Percentiles rank a stretch among this genome's conserved stretches.
phyloP scores from a whole-genome alignment of 2,797 vertebrate species.

The Manis pentadactyla region DNA sequence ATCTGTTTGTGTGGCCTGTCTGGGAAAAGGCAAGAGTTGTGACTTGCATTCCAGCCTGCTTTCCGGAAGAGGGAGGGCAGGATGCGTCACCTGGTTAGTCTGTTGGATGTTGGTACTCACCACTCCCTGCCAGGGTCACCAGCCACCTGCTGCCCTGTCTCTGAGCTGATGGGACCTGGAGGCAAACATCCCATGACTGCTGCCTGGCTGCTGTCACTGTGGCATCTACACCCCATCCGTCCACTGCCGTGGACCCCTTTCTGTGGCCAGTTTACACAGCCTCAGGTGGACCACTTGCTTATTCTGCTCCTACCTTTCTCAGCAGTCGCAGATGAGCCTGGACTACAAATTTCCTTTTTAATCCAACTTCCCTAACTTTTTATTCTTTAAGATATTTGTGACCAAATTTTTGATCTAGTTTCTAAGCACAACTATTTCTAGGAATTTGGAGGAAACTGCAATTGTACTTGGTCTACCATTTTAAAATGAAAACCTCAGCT shows the following conservation, averaged over 20 bases:
- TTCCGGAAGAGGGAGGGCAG: neutral
- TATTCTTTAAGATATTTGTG: neutral
- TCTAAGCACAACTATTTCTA: slow-evolving; percentile 26
- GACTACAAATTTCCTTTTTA: neutral
- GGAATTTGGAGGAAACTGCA: neutral
- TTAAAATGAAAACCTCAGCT: neutral
- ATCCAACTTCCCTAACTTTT: neutral
- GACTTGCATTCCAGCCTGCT: neutral
- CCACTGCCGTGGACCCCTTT: neutral
- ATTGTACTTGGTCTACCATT: neutral
- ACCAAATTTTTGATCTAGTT: neutral
- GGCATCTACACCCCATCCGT: neutral
- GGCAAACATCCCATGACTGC: neutral
- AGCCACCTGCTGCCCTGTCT: neutral
- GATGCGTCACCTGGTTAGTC: neutral
- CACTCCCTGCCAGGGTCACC: neutral
- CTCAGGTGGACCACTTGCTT: neutral
- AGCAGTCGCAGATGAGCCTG: neutral
- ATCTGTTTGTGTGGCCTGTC: neutral
- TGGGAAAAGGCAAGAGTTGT: neutral
- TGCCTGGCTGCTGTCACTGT: neutral
- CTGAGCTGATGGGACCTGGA: neutral
- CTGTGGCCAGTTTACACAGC: neutral
- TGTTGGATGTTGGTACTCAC: neutral
- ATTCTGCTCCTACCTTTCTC: neutral